Percentiles rank a stretch among this genome's conserved stretches.
phyloP scores from a whole-genome alignment of 2,113 vertebrate genomes.

The Apteryx owenii region DNA sequence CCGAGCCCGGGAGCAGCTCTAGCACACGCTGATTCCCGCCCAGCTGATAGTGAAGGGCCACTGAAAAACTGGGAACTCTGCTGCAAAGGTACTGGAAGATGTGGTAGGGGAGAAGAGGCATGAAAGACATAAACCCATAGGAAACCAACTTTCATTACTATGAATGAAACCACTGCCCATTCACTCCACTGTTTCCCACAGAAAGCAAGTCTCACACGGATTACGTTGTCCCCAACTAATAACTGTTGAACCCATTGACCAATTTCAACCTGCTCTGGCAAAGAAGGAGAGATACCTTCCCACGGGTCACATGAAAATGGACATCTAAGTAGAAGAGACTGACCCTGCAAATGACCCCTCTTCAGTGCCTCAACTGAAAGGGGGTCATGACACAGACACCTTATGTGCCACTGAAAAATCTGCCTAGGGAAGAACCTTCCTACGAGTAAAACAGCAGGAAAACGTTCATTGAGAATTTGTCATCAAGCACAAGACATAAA shows the following conservation, averaged over 20 bases:
- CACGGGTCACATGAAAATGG: background rate
- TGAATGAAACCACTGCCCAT: background rate
- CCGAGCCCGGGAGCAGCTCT: background rate
- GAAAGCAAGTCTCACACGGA: background rate
- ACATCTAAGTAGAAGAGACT: background rate
- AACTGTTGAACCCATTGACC: background rate
- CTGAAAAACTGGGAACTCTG: background rate
- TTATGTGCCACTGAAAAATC: background rate
- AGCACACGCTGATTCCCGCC: rapidly evolving
- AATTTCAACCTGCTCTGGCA: background rate
- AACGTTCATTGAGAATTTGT: background rate
- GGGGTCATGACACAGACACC: background rate
- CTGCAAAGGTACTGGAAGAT: background rate
- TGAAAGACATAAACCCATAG: background rate
- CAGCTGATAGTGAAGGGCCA: background rate
- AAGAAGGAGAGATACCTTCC: background rate
- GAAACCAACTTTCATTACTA: background rate
- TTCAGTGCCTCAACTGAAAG: background rate
- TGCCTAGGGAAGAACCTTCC: background rate
- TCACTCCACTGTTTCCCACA: background rate
- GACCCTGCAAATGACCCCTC: background rate
- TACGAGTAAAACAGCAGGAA: background rate
- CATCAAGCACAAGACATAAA: background rate
- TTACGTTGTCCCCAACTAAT: background rate
- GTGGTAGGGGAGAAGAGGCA: background rate